Evolutionary conservation across 2,888 invertebrate genomes (phyloP).

Genomic region (Vesta saturnalis): DNA sequence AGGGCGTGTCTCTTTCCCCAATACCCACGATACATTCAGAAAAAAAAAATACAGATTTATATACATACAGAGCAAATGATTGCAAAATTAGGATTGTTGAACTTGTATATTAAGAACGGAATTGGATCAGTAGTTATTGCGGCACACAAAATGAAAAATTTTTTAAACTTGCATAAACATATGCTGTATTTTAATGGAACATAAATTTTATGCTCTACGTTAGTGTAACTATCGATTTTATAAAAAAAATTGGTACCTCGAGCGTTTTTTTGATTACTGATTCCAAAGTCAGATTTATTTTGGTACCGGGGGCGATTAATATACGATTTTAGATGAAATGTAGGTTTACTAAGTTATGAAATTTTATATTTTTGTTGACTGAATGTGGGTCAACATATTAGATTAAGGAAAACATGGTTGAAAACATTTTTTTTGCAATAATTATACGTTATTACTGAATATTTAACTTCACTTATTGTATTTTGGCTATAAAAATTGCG

Average conservation of each 20-base stretch:
- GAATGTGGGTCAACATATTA: too few species aligned
- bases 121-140: not conserved
- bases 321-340: not conserved
- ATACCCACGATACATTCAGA: constrained; percentile 18
- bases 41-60: constrained; percentile 31
- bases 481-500: too few species aligned
- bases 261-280: not conserved
- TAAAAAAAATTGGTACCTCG: not conserved
- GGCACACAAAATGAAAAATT: not conserved
- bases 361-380: too few species aligned
- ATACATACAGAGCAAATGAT: constrained; percentile 24
- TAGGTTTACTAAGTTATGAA: too few species aligned
- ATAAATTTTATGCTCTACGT: not conserved
- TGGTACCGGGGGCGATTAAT: not conserved
- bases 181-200: not conserved
- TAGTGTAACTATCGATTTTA: not conserved
- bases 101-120: constrained; percentile 20
- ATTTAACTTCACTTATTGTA: too few species aligned
- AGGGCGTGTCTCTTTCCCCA: constrained; percentile 37
- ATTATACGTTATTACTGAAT: too few species aligned
- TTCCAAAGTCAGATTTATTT: not conserved
- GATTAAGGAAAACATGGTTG: too few species aligned
- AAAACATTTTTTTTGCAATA: too few species aligned
- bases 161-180: not conserved
- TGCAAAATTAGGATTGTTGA: constrained; percentile 31